A percentile compares a stretch with the other conserved stretches of the same genome.
phyloP scores from a whole-genome alignment of 2,797 vertebrate species.

The Euphonia xanthogaster region DNA sequence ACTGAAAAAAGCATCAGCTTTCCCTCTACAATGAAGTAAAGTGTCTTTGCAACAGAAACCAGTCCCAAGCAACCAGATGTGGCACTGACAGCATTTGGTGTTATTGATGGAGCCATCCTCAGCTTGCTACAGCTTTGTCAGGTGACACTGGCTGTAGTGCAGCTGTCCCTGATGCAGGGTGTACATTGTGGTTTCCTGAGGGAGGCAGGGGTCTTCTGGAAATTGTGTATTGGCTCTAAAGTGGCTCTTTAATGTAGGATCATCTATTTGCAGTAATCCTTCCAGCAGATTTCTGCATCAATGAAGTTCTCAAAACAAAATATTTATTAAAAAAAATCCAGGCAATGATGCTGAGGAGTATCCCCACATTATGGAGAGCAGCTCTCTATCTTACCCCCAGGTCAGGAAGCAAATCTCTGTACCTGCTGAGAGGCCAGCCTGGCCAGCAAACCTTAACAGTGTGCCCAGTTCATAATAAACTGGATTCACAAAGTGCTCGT shows the following conservation, averaged over 20 bases:
- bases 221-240: neutral
- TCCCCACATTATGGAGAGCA: neutral
- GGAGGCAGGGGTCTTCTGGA: neutral
- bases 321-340: neutral
- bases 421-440: neutral
- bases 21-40: neutral
- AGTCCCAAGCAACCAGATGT: neutral
- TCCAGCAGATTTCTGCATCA: neutral
- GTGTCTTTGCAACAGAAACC: neutral
- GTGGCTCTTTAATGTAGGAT: neutral
- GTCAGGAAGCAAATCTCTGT: neutral
- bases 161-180: neutral
- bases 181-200: neutral
- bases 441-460: neutral
- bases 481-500: accelerated
- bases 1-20: neutral
- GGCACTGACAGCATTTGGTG: neutral
- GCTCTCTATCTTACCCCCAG: neutral
- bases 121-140: neutral
- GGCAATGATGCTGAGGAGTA: neutral
- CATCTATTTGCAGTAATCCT: neutral
- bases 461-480: neutral
- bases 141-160: no score
- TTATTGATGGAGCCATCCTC: neutral
- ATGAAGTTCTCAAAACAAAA: neutral